Base-by-base conservation (phyloP, 2,113 vertebrate genomes). In the Coptodon bakossiorum region DNA sequence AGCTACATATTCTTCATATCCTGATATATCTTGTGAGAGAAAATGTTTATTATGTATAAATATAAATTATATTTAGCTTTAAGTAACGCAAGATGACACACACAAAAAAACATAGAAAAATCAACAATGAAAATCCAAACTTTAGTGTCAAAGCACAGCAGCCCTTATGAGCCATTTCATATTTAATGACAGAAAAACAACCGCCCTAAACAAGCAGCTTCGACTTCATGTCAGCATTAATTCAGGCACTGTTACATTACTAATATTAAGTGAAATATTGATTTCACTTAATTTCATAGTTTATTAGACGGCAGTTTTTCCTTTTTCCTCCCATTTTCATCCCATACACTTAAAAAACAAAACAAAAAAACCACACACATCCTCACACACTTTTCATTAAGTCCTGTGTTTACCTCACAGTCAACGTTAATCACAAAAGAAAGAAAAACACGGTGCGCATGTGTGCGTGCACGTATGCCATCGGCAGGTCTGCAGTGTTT, bases 351-450 rank as follows among this genome's bases (percentile, higher is more conserved):
- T 63, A 5, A 14, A 59, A 6, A 31, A 16, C 2, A 0, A 19
- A 19, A 38, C 1, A 61, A 17, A 53, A 61, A 10, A 2, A 0
- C 4, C 19, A 45, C 3, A 29, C 7, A 54, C 34, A 54, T 16
- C 59, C 29, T 45, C 4, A 19, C 5, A 50, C 50, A 50, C 43
- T 83, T 36, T 86, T 36, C 5, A 66, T 88, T 90, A 84, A 92
- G 54, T 52, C 68, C 89, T 90, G 83, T 91, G 85, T 89, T 85
- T 83, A 86, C 76, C 85, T 86, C 56, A 78, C 27, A 56, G 79
- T 53, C 88, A 66, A 80, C 82, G 68, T 80, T 89, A 87, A 92
- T 90, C 83, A 88, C 17, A 82, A 83, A 79, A 81, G 76, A 79
- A 54, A 82, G 71, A 66, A 71, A 63, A 31, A 78, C 73, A 50